Base-by-base conservation (phyloP, 1,140 invertebrate genomes). In the Ctenoplectra terminalis region DNA sequence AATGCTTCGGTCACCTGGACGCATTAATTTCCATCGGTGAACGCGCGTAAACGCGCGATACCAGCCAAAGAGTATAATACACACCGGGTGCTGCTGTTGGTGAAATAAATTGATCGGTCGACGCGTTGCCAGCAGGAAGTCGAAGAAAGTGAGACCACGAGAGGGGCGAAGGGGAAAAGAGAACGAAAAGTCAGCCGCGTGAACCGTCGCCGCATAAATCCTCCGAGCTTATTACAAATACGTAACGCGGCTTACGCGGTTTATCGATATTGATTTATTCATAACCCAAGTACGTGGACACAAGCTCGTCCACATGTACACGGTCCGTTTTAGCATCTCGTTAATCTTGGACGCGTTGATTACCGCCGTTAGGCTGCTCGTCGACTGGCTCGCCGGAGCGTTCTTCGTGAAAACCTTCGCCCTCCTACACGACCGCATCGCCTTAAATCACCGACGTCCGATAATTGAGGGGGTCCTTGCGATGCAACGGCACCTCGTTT, bases 391-490 rank as follows among this genome's bases (percentile, higher is more conserved):
- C 63, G 31, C 40, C 54, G 50, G 54, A 31, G 23, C 70, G 31
- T 34, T 63, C n/a, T 40, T n/a, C 66, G 52, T 43, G 54, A 74
- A 79, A 73, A 70, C 29, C 46, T 29, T 69, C 54, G 78, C 58
- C 84, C 86, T 88, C 87, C 84, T 89, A 90, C 83, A 84, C 85
- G 87, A 50, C 31, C 60, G 61, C 86, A 78, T 87, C 89, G 83
- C 84, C 89, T 90, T 90, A 90, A 91, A 91, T 91, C 89, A 90
- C 87, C 84, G 82, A 73, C 71, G 80, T 84, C 81, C 85, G 88
- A 90, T 91, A 90, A 91, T 90, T 90, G 88, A 89, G 87, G 89
- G 89, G 87, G 89, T 88, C 85, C 84, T 90, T 90, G 87, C 83
- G 75, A 79, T 82, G 80, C 87, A 88, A 89, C 90, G 84, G 89